Percentiles rank a stretch among this genome's conserved stretches.
phyloP scores from a whole-genome alignment of 1,140 invertebrate genomes.

The Helicoverpa zea region DNA sequence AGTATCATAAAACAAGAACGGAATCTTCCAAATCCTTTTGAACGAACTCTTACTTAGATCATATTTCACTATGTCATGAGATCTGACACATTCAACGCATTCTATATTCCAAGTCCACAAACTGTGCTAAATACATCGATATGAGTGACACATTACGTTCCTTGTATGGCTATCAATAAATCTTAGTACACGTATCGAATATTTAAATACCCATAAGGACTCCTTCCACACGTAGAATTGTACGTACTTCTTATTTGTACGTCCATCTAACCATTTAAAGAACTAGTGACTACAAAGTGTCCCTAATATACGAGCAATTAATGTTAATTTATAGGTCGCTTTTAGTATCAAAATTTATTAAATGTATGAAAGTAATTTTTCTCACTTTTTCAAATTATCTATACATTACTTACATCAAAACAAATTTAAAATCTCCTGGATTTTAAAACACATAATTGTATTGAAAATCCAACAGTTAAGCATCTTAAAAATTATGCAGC shows the following conservation, averaged over 20 bases:
- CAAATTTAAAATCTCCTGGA: no score
- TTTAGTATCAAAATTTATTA: not conserved
- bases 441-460: no score
- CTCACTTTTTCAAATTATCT: no score
- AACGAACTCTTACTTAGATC: no score
- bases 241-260: not conserved
- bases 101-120: not conserved
- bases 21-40: no score
- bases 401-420: no score
- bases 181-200: slow-evolving; percentile 22
- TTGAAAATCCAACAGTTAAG: no score
- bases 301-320: not conserved
- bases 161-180: slow-evolving; percentile 4
- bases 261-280: slow-evolving; percentile 1
- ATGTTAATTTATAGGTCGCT: not conserved
- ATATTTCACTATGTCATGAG: no score
- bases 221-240: not conserved
- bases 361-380: no score
- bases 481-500: no score
- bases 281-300: not conserved
- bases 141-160: slow-evolving; percentile 18
- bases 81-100: not conserved
- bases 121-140: slow-evolving; percentile 18
- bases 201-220: slow-evolving; percentile 32
- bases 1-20: no score